Conservation (phyloP, 2,797 vertebrate genomes). For the Spheniscus humboldti region DNA sequence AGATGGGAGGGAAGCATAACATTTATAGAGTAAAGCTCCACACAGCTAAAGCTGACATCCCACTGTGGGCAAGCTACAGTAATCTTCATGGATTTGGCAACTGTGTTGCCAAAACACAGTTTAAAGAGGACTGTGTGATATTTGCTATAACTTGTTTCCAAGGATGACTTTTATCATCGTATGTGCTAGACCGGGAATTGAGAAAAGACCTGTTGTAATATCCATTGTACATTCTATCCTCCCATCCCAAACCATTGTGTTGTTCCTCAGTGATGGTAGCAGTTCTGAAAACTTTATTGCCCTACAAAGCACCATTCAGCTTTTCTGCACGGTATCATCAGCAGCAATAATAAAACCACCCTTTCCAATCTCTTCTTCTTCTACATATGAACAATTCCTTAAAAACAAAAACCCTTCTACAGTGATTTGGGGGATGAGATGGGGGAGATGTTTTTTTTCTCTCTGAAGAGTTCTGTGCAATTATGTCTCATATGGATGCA, state of each 20-base stretch:
- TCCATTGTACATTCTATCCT: background rate
- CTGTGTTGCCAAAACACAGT: background rate
- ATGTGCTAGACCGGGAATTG: background rate
- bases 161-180: background rate
- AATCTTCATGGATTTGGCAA: too few relatives aligned
- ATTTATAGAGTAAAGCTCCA: background rate
- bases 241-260: background rate
- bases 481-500: background rate
- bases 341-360: background rate
- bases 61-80: background rate
- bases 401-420: background rate
- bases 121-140: background rate
- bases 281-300: background rate
- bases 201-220: background rate
- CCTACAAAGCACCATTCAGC: background rate
- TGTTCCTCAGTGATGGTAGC: background rate
- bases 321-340: background rate
- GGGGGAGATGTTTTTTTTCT: background rate
- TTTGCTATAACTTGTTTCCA: background rate
- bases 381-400: background rate
- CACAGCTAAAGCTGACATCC: background rate
- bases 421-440: background rate
- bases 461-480: background rate
- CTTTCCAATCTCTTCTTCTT: background rate
- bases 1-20: background rate